A percentile compares a stretch with the other conserved stretches of the same genome.
phyloP scores from a whole-genome alignment of 2,113 vertebrate species.

The Dasyprocta punctata region DNA sequence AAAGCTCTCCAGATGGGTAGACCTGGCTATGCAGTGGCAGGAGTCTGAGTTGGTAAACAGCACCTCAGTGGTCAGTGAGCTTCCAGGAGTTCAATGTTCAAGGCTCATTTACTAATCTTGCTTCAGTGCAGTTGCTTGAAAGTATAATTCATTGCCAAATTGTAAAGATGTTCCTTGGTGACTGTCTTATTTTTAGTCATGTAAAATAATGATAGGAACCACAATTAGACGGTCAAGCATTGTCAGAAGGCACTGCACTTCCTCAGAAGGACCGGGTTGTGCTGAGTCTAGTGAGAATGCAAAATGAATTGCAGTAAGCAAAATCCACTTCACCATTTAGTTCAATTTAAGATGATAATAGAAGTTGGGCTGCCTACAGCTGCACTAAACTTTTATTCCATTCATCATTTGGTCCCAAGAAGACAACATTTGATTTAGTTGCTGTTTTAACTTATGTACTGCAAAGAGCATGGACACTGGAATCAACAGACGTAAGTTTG shows the following conservation, averaged over 20 bases:
- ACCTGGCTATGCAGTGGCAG: rapidly evolving
- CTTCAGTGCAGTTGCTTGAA: neutral
- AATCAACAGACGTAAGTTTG: neutral
- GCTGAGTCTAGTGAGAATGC: neutral
- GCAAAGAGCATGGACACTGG: neutral
- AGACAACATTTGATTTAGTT: neutral
- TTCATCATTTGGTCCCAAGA: slow-evolving; percentile 17
- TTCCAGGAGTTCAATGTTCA: neutral
- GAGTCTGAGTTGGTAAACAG: neutral
- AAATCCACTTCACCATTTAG: neutral
- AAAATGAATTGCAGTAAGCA: slow-evolving; percentile 8
- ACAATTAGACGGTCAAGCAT: neutral
- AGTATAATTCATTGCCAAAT: neutral
- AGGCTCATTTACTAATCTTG: slow-evolving; percentile 1
- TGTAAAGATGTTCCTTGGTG: neutral
- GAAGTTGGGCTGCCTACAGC: neutral
- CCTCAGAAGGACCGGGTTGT: neutral
- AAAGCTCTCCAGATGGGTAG: neutral
- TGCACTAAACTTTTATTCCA: neutral
- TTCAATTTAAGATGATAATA: slow-evolving; percentile 23
- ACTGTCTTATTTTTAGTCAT: neutral
- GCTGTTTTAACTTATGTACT: neutral
- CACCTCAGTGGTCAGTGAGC: neutral
- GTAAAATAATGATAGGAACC: neutral
- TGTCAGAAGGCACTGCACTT: neutral